A percentile compares a stretch with the other conserved stretches of the same genome.
phyloP scores from a whole-genome alignment of 2,888 invertebrate species.

The Pharmacophagus antenor region DNA sequence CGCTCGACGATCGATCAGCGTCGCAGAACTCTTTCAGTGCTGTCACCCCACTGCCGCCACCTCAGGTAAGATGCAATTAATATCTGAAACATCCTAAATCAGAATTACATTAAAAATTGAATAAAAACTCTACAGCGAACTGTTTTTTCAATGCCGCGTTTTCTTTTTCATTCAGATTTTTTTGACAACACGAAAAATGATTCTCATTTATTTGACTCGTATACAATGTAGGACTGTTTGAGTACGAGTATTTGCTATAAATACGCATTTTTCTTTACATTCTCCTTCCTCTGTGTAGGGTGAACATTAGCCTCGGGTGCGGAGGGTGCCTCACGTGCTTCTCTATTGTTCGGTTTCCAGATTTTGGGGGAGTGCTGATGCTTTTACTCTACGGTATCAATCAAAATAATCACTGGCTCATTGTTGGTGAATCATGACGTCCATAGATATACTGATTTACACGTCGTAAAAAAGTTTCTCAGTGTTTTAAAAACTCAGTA shows the following conservation, averaged over 20 bases:
- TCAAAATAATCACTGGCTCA: slow-evolving; percentile 76
- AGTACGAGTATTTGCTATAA: slow-evolving; percentile 82
- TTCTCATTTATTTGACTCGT: slow-evolving; percentile 81
- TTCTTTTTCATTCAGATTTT: slow-evolving; percentile 81
- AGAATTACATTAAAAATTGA: slow-evolving; percentile 80
- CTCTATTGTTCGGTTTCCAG: slow-evolving; percentile 73
- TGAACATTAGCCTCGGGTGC: slow-evolving; percentile 73
- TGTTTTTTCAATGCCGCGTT: slow-evolving; percentile 76
- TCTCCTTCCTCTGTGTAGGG: slow-evolving; percentile 76
- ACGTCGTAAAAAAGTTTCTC: no score
- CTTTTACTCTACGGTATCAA: slow-evolving; percentile 75
- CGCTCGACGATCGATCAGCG: slow-evolving; percentile 76
- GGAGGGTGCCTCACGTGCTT: slow-evolving; percentile 76
- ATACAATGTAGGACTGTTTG: slow-evolving; percentile 82
- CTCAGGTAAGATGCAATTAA: slow-evolving; percentile 79
- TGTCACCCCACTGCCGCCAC: slow-evolving; percentile 71
- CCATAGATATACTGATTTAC: slow-evolving; percentile 62
- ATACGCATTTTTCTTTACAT: slow-evolving; percentile 81
- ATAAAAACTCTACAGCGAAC: slow-evolving; percentile 72
- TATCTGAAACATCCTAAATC: slow-evolving; percentile 78
- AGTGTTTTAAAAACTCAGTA: not conserved
- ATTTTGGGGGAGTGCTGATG: slow-evolving; percentile 78
- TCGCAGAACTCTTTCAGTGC: slow-evolving; percentile 78
- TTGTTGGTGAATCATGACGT: slow-evolving; percentile 75
- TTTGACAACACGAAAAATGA: slow-evolving; percentile 82